Percentiles rank a stretch among this genome's conserved stretches.
phyloP scores from a whole-genome alignment of 2,888 invertebrate genomes.

The Galeopsomyia nigrocyanea region DNA sequence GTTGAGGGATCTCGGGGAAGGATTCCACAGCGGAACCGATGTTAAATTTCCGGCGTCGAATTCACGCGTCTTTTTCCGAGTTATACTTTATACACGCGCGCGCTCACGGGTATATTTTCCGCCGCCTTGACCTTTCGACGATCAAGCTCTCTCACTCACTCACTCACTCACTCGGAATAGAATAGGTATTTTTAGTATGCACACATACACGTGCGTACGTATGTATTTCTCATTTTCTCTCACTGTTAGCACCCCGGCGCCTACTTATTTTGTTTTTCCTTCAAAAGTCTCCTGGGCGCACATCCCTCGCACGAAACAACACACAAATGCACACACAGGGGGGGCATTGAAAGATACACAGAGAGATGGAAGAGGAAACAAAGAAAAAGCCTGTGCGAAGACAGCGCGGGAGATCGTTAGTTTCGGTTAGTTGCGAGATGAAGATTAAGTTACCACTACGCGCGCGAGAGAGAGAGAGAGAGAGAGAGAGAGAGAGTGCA shows the following conservation, averaged over 20 bases:
- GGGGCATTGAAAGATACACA: too few relatives aligned
- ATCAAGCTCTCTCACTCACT: background rate
- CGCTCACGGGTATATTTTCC: conserved; percentile 36
- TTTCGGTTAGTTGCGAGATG: background rate
- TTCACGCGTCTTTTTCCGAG: background rate
- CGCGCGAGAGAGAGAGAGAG: too few relatives aligned
- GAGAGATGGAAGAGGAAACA: background rate
- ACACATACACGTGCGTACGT: background rate
- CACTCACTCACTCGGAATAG: conserved; percentile 29
- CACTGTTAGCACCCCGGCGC: too few relatives aligned
- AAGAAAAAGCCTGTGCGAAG: background rate
- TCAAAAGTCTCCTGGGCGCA: too few relatives aligned
- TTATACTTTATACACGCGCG: background rate
- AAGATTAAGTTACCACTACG: background rate
- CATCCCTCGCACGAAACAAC: too few relatives aligned
- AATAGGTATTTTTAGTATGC: conserved; percentile 36
- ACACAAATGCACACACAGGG: too few relatives aligned
- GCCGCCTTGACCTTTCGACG: conserved; percentile 38
- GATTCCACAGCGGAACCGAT: background rate
- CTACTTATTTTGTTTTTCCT: too few relatives aligned
- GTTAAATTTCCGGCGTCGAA: background rate
- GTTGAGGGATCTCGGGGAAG: background rate
- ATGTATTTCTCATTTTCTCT: too few relatives aligned
- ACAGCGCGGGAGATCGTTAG: conserved; percentile 1
- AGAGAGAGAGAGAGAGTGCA: too few relatives aligned